These are phyloP conservation scores for Nasalis larvatus DNA, from an alignment of 2,113 vertebrate species.

Conservation along the genomic window DNA sequence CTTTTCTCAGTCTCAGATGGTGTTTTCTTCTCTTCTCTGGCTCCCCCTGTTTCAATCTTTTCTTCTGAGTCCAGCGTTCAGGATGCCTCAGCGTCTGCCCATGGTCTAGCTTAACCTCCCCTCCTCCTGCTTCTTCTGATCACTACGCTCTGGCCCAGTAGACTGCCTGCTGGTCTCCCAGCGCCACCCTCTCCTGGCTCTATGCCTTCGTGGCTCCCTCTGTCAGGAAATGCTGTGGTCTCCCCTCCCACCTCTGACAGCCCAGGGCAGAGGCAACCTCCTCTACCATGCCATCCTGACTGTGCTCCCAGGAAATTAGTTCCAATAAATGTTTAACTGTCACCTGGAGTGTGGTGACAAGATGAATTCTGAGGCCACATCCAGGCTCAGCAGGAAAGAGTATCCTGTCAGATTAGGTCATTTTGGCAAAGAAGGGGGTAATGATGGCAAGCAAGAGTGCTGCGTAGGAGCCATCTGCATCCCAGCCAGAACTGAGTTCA, in stretches of 20 bases:
- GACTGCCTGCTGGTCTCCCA: not conserved
- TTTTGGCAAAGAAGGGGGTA: not conserved
- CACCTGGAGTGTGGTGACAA: not conserved
- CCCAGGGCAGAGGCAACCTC: not conserved
- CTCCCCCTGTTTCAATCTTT: not conserved
- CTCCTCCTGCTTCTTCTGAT: not conserved
- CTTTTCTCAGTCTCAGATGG: not conserved
- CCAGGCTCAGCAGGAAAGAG: not conserved
- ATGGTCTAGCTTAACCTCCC: not conserved
- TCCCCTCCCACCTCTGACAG: not conserved
- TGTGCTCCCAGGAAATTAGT: not conserved
- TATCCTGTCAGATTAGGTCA: not conserved
- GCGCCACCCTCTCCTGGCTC: not conserved
- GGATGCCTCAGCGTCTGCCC: not conserved
- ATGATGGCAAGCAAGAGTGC: not conserved
- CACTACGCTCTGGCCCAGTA: not conserved
- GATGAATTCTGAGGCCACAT: not conserved
- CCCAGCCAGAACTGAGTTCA: not conserved
- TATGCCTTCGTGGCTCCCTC: not conserved
- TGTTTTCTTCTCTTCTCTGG: not conserved
- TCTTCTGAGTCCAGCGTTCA: not conserved
- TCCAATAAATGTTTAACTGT: accelerated
- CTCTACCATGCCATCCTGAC: accelerated
- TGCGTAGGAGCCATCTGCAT: accelerated
- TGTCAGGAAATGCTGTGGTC: not conserved